Conservation (phyloP, 2,113 vertebrate genomes). For the Lepisosteus oculatus region DNA sequence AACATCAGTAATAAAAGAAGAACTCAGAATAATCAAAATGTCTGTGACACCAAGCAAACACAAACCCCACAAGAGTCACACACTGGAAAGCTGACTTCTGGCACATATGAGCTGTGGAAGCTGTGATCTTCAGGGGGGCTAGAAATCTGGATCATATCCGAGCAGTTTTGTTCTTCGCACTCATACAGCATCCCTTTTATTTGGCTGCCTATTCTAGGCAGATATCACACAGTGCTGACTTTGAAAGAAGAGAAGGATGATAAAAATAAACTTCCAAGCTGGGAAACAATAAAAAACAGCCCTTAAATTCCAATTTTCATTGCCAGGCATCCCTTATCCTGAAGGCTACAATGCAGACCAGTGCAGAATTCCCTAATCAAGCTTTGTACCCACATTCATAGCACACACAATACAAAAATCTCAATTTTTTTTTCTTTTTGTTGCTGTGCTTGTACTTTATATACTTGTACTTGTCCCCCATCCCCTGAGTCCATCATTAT, state of each 20-base stretch:
- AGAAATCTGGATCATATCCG: too few species aligned
- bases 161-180: too few species aligned
- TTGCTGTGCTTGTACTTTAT: constrained; percentile 2
- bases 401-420: constrained; percentile 18
- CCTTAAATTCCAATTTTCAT: not conserved
- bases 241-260: not conserved
- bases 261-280: not conserved
- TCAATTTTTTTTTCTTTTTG: constrained; percentile 3
- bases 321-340: not conserved
- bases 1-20: too few species aligned
- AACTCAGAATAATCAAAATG: too few species aligned
- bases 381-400: constrained; percentile 55
- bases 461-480: too few species aligned
- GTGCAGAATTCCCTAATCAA: not conserved
- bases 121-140: too few species aligned
- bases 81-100: too few species aligned
- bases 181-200: not conserved
- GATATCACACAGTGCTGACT: not conserved
- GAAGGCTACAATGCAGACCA: not conserved
- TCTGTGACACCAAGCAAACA: too few species aligned
- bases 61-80: too few species aligned
- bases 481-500: not conserved
- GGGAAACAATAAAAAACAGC: not conserved
- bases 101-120: too few species aligned
- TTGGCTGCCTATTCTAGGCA: not conserved